A percentile compares a stretch with the other conserved stretches of the same genome.
Evolutionary conservation across 2,888 invertebrate species (phyloP).

Genomic region (Lasioglossum figueresi): DNA sequence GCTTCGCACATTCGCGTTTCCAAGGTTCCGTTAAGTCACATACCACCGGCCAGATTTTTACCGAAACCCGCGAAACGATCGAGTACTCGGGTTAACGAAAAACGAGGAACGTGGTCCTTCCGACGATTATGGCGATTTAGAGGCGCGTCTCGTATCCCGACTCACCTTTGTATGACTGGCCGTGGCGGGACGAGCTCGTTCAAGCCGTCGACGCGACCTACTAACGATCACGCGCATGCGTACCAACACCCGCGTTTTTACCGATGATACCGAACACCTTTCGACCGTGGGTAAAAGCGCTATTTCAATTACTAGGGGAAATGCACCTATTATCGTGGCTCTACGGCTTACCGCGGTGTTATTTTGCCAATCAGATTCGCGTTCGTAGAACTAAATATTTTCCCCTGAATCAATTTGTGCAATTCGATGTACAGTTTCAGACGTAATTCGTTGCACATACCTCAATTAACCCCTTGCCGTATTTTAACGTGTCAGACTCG

Average conservation of each 20-base stretch:
- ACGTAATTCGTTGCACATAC: no score
- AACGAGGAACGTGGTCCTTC: neutral
- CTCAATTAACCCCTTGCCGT: no score
- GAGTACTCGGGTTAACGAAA: neutral
- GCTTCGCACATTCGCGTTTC: conserved; percentile 17
- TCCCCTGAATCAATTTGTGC: no score
- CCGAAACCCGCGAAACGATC: neutral
- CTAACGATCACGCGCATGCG: conserved; percentile 69
- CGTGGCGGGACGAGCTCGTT: conserved; percentile 65
- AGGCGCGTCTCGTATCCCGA: conserved; percentile 36
- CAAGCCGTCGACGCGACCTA: conserved; percentile 75
- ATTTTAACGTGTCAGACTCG: no score
- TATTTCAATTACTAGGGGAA: neutral
- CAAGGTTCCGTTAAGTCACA: neutral
- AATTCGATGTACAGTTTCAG: no score
- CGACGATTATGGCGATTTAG: conserved; percentile 24
- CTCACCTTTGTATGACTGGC: conserved; percentile 54
- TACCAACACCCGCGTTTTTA: conserved; percentile 45
- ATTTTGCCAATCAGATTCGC: no score
- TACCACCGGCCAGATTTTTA: conserved; percentile 8
- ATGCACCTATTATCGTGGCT: no score
- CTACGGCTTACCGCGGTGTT: no score
- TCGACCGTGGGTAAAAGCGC: neutral
- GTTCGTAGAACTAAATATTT: no score
- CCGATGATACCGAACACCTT: conserved; percentile 25